Conservation (phyloP, 2,888 invertebrate species). For the Prionchulus punctatus region DNA sequence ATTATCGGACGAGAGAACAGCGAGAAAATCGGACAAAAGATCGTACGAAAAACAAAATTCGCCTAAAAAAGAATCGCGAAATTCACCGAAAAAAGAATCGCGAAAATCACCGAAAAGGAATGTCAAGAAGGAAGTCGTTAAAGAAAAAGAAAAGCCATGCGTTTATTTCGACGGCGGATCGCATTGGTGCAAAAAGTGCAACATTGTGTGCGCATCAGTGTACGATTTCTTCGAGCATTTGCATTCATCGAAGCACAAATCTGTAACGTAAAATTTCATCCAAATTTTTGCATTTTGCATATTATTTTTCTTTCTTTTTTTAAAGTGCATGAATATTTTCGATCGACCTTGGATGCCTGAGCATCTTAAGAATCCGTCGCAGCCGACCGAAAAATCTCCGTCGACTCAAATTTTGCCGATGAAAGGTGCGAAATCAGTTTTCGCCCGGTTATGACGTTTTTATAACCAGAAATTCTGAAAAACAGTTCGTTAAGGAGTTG, state of each 20-base stretch:
- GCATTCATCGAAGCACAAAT: slow-evolving; percentile 7
- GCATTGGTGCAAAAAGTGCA: slow-evolving; percentile 10
- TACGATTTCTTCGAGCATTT: slow-evolving; percentile 9
- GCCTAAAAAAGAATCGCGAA: background rate
- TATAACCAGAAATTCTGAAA: background rate
- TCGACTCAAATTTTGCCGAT: background rate
- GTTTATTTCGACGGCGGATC: slow-evolving; percentile 8
- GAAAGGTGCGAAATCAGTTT: background rate
- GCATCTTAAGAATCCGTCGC: background rate
- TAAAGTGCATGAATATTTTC: slow-evolving; percentile 1
- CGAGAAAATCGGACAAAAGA: no score
- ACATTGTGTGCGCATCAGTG: background rate
- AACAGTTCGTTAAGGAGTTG: slow-evolving; percentile 23
- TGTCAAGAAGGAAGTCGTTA: no score
- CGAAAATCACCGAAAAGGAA: no score
- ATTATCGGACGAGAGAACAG: no score
- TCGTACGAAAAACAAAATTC: no score
- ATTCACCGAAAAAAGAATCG: no score
- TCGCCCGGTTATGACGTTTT: background rate
- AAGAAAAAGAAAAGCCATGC: background rate
- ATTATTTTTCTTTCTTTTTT: background rate
- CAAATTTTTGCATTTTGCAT: background rate
- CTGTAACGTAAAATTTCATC: background rate
- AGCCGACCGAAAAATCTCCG: background rate
- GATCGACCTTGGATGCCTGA: slow-evolving; percentile 6